A percentile compares a stretch with the other conserved stretches of the same genome.
Evolutionary conservation across 1,140 invertebrate species (phyloP).

Genomic region (Danaus plexippus): DNA sequence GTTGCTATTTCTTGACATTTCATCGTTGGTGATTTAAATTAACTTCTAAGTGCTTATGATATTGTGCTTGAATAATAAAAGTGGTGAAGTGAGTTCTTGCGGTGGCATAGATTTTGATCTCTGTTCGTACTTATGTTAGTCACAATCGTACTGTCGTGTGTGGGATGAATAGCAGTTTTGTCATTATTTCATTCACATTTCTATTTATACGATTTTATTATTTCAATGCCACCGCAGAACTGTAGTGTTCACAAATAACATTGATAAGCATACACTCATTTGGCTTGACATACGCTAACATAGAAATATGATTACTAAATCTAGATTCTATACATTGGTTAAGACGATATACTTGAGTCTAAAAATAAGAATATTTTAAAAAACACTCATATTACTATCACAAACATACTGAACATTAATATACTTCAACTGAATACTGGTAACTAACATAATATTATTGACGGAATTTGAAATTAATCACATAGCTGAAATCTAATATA

Average conservation of each 20-base stretch:
- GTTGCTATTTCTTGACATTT: not conserved
- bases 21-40: slow-evolving; percentile 25
- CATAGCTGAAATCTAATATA: too few species aligned
- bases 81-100: slow-evolving; percentile 10
- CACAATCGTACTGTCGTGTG: not conserved
- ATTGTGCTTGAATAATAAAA: slow-evolving; percentile 40
- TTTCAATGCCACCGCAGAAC: slow-evolving; percentile 11
- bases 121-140: slow-evolving; percentile 3
- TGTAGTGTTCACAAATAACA: slow-evolving; percentile 37
- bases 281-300: slow-evolving; percentile 21
- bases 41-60: slow-evolving; percentile 43
- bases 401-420: slow-evolving; percentile 32
- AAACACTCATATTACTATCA: slow-evolving; percentile 39
- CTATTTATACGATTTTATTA: too few species aligned
- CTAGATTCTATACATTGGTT: slow-evolving; percentile 46
- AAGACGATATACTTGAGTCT: slow-evolving; percentile 57
- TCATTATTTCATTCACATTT: too few species aligned
- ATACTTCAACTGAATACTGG: slow-evolving; percentile 24
- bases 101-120: slow-evolving; percentile 4
- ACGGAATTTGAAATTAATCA: slow-evolving; percentile 32
- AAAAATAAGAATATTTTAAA: slow-evolving; percentile 60
- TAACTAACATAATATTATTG: slow-evolving; percentile 53
- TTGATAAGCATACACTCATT: slow-evolving; percentile 40
- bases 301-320: slow-evolving; percentile 13
- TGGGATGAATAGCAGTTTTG: too few species aligned